Evolutionary conservation across 2,113 vertebrate genomes (phyloP).

Genomic region (Narcine bancroftii): DNA sequence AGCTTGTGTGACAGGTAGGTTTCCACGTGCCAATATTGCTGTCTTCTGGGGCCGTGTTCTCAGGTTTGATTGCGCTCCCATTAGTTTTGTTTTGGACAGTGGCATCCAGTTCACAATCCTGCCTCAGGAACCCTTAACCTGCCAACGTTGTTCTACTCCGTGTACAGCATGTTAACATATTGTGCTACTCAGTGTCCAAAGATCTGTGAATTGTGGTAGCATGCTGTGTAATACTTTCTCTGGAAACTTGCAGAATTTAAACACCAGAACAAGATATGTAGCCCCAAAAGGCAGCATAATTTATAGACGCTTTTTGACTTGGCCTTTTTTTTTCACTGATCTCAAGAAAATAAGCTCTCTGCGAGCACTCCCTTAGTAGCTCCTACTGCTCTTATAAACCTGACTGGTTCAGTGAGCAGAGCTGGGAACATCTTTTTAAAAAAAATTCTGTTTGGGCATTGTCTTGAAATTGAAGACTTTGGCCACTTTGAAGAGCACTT

Average conservation of each 20-base stretch:
- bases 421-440: neutral
- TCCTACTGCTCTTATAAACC: neutral
- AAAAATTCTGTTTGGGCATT: neutral
- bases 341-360: neutral
- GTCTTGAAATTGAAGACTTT: neutral
- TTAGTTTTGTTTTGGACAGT: neutral
- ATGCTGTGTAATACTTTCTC: neutral
- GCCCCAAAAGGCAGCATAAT: neutral
- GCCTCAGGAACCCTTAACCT: neutral
- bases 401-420: neutral
- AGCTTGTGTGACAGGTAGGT: neutral
- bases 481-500: neutral
- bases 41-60: neutral
- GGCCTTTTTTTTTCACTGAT: slow-evolving; percentile 7
- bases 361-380: neutral
- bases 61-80: neutral
- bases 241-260: slow-evolving; percentile 15
- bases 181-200: neutral
- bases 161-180: neutral
- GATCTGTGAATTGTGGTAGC: neutral
- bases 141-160: neutral
- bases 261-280: neutral
- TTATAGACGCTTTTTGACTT: neutral
- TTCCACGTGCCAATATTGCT: neutral
- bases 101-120: neutral